phyloP scores from a whole-genome alignment of 2,797 vertebrate species.

The Malacoctenus gilli region DNA sequence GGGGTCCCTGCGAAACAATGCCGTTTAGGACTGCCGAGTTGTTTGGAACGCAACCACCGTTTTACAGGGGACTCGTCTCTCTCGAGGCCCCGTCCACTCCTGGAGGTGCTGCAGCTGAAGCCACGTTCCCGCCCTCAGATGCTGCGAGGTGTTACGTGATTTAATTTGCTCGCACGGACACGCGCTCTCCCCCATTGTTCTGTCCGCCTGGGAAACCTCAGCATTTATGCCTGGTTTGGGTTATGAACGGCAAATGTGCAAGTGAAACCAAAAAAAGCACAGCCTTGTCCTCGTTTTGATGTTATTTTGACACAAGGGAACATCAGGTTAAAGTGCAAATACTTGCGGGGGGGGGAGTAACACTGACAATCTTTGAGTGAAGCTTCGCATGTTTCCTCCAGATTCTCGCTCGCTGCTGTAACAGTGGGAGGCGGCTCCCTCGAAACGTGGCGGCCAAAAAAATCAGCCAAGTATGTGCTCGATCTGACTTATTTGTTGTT shows the following conservation, averaged over 20 bases:
- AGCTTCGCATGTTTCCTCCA: not conserved
- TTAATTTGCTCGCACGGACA: not conserved
- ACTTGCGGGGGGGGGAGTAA: not conserved
- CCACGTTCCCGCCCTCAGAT: not conserved
- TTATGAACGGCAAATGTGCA: not conserved
- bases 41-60: constrained; percentile 56
- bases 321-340: constrained; percentile 1
- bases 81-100: constrained; percentile 2
- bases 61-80: constrained; percentile 15
- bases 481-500: too few species aligned
- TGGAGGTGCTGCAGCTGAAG: constrained; percentile 19
- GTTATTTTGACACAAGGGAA: not conserved
- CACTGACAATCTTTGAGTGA: not conserved
- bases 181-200: too few species aligned
- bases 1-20: constrained; percentile 33
- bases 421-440: not conserved
- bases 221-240: not conserved
- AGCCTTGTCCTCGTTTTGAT: not conserved
- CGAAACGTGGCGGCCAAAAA: constrained; percentile 2
- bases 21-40: constrained; percentile 38
- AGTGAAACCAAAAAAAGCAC: not conserved
- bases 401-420: not conserved
- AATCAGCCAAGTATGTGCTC: not conserved
- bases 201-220: not conserved
- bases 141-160: not conserved